Conservation (phyloP, 2,888 invertebrate genomes). For the Eupsilia transversa region DNA sequence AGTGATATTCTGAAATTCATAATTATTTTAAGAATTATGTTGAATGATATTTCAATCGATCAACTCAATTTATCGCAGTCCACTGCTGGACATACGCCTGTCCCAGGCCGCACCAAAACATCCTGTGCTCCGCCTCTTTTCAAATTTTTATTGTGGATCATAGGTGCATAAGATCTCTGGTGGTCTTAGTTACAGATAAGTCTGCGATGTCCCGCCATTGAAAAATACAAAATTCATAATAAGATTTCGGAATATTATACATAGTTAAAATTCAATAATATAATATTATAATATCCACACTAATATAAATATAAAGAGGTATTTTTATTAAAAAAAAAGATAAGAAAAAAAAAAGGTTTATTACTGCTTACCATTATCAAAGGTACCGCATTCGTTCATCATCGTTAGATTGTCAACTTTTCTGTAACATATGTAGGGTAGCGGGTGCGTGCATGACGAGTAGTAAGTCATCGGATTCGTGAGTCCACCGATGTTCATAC, state of each 20-base stretch:
- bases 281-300: too few species aligned
- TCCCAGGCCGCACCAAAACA: background rate
- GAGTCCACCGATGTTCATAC: background rate
- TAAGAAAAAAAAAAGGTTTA: too few species aligned
- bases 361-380: constrained; percentile 33
- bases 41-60: background rate
- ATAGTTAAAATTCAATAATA: too few species aligned
- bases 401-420: constrained; percentile 27
- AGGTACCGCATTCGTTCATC: constrained; percentile 37
- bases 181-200: too few species aligned
- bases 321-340: too few species aligned
- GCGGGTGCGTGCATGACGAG: background rate
- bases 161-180: too few species aligned
- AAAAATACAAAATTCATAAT: too few species aligned
- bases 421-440: constrained; percentile 34
- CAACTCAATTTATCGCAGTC: background rate
- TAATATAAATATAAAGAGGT: too few species aligned
- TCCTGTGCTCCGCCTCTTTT: background rate
- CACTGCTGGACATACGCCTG: background rate
- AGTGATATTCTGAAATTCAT: constrained; percentile 39
- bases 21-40: background rate
- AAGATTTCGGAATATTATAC: too few species aligned
- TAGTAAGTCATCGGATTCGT: fast-evolving
- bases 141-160: too few species aligned
- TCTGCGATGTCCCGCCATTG: too few species aligned